These are phyloP conservation scores for Xyliphius kryptos DNA, from an alignment of 2,113 vertebrate genomes.

Conservation along the genomic window DNA sequence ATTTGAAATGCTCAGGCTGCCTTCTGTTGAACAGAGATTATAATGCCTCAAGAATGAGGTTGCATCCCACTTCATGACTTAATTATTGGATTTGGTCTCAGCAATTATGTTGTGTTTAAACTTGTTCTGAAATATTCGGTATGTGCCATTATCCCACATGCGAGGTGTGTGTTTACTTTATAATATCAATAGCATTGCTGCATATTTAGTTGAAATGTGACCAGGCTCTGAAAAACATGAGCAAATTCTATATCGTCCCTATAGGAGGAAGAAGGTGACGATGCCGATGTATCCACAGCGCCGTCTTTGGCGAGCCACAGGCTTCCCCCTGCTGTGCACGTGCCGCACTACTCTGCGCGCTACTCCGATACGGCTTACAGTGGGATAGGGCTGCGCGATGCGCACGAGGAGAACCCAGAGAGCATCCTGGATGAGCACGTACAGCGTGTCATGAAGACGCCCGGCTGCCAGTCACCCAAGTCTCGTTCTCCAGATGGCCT, in stretches of 20 bases:
- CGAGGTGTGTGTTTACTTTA: no score
- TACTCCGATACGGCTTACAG: slow-evolving; percentile 72
- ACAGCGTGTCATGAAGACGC: slow-evolving; percentile 92
- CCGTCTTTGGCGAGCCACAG: slow-evolving; percentile 69
- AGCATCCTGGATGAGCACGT: slow-evolving; percentile 96
- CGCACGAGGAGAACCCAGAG: slow-evolving; percentile 91
- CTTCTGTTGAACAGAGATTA: no score
- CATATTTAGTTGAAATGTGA: no score
- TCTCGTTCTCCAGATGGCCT: slow-evolving; percentile 77
- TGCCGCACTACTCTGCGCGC: slow-evolving; percentile 75
- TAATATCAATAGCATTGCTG: no score
- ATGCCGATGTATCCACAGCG: slow-evolving; percentile 65
- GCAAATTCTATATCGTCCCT: slow-evolving; percentile 14
- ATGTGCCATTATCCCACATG: no score
- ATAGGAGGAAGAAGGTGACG: slow-evolving; percentile 90
- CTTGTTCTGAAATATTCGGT: no score
- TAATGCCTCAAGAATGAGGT: no score
- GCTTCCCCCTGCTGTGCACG: slow-evolving; percentile 66
- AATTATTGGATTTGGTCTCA: no score
- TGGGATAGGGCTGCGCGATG: slow-evolving; percentile 68
- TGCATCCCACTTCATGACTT: no score
- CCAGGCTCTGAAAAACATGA: no score
- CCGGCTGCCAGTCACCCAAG: slow-evolving; percentile 86
- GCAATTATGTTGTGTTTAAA: no score
- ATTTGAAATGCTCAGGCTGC: no score